Conservation (phyloP, 1,140 invertebrate genomes). For the Drosophila willistoni region DNA sequence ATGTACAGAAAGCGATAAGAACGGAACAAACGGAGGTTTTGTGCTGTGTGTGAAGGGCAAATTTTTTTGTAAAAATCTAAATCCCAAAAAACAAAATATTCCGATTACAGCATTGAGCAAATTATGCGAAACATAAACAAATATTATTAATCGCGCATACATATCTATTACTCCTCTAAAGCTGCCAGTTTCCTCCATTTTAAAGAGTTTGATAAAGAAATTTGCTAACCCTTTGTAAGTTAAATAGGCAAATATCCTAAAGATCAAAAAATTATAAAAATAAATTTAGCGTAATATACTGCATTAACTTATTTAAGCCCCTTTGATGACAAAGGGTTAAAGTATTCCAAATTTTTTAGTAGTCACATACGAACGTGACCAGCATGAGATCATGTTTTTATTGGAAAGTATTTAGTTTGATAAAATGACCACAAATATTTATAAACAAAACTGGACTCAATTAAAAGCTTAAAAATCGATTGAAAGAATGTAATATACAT, state of each 20-base stretch:
- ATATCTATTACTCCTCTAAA: too few relatives aligned
- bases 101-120: background rate
- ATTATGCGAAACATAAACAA: background rate
- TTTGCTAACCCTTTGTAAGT: too few relatives aligned
- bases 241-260: too few relatives aligned
- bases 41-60: background rate
- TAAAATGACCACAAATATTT: constrained; percentile 29
- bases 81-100: background rate
- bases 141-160: too few relatives aligned
- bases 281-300: too few relatives aligned
- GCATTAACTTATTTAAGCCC: too few relatives aligned
- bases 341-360: background rate
- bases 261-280: too few relatives aligned
- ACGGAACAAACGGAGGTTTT: background rate
- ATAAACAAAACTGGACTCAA: constrained; percentile 46
- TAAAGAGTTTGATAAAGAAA: too few relatives aligned
- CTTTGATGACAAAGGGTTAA: background rate
- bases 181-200: too few relatives aligned
- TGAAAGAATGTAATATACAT: background rate
- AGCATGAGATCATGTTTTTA: constrained; percentile 25
- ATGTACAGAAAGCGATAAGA: background rate
- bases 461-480: constrained; percentile 50
- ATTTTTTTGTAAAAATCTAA: background rate
- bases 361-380: background rate
- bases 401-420: constrained; percentile 16